These are phyloP conservation scores for Ovis aries DNA, from an alignment of 2,113 vertebrate species.

Conservation along the genomic window DNA sequence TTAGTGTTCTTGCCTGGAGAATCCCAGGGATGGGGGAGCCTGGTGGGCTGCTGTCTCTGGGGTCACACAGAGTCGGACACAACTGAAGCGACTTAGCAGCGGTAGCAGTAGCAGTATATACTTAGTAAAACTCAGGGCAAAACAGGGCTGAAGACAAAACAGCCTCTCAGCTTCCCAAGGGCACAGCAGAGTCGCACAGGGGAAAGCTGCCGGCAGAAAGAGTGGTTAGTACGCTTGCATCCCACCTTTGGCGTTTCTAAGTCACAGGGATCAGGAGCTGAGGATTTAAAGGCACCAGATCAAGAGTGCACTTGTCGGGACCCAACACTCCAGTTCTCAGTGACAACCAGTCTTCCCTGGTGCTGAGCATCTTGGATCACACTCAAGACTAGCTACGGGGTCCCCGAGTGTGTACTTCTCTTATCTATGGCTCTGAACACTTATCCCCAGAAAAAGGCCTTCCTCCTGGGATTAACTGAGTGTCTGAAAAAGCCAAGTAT, in stretches of 20 bases:
- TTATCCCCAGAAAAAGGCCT: not conserved
- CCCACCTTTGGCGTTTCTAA: not conserved
- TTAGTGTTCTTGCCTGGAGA: not conserved
- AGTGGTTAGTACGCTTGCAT: not conserved
- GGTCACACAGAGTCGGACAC: too few relatives aligned
- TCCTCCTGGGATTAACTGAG: not conserved
- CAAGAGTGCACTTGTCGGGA: not conserved
- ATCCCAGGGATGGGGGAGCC: too few relatives aligned
- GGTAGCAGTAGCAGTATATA: not conserved
- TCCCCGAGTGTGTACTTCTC: not conserved
- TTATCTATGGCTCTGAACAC: not conserved
- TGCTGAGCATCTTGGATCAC: not conserved
- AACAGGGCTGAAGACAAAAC: not conserved
- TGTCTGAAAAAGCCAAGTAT: not conserved
- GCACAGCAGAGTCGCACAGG: not conserved
- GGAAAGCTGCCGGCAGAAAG: not conserved
- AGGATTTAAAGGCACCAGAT: not conserved
- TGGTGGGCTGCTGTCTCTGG: too few relatives aligned
- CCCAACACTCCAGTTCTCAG: not conserved
- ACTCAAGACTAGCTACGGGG: not conserved
- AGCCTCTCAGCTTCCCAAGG: not conserved
- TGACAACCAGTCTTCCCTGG: not conserved
- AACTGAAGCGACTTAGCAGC: too few relatives aligned
- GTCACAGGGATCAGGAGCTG: not conserved
- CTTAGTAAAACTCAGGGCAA: not conserved